Conservation (phyloP, 2,888 invertebrate genomes). For the Cryptocephalus moraei region DNA sequence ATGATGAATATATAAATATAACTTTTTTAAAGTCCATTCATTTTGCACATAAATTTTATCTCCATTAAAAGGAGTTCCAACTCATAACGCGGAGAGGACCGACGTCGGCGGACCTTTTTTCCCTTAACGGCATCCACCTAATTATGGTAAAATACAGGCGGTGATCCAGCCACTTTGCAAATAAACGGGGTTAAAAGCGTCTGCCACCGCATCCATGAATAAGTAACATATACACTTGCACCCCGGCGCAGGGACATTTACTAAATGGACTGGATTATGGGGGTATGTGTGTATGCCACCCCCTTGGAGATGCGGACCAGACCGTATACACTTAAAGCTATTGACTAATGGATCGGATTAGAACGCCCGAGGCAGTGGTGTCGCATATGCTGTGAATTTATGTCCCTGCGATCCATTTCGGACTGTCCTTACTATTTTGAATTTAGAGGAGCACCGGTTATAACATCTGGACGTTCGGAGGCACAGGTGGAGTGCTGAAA, state of each 20-base stretch:
- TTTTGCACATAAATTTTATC: no score
- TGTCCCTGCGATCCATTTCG: background rate
- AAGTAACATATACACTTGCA: constrained; percentile 30
- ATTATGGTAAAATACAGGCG: constrained; percentile 26
- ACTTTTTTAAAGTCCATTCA: no score
- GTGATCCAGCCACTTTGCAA: constrained; percentile 30
- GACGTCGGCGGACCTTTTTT: no score
- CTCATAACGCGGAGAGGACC: no score
- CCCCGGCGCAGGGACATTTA: constrained; percentile 26
- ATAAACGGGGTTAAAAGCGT: constrained; percentile 37
- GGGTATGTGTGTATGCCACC: constrained; percentile 33
- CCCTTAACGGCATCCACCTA: constrained; percentile 8
- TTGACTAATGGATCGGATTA: constrained; percentile 19
- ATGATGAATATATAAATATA: no score
- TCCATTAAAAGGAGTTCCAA: no score
- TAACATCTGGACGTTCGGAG: background rate
- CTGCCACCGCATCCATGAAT: constrained; percentile 37
- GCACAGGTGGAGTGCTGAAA: background rate
- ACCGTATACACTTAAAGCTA: constrained; percentile 10
- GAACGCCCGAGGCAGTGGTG: constrained; percentile 1
- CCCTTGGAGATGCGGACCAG: constrained; percentile 12
- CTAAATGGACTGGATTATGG: constrained; percentile 38
- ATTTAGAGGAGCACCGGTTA: background rate
- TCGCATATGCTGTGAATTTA: background rate
- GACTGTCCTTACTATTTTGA: background rate